Evolutionary conservation across 2,113 vertebrate genomes (phyloP).

Genomic region (Leptocoma aspasia): DNA sequence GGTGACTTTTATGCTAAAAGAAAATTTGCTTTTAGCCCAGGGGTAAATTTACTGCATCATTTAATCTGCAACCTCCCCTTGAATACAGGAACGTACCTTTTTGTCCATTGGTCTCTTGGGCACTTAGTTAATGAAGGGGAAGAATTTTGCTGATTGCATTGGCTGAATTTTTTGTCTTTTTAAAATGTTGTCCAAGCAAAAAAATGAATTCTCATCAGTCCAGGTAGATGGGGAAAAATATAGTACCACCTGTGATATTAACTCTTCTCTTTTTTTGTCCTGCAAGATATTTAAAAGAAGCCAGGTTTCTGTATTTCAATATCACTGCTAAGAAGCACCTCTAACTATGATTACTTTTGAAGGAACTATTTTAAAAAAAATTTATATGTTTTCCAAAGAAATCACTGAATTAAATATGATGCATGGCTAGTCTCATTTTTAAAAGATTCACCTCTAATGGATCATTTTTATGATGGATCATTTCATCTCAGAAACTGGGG

Average conservation of each 20-base stretch:
- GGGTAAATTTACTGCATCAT: neutral
- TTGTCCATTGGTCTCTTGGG: neutral
- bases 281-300: neutral
- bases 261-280: neutral
- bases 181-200: neutral
- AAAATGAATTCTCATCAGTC: neutral
- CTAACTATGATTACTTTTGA: neutral
- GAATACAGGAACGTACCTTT: neutral
- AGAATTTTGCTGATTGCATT: neutral
- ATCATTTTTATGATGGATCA: neutral
- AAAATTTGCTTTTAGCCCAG: neutral
- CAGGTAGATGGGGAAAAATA: neutral
- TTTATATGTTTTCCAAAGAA: neutral
- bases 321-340: neutral
- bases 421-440: neutral
- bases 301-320: neutral
- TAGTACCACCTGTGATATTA: neutral
- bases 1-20: neutral
- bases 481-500: neutral
- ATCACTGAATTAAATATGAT: neutral
- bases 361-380: neutral
- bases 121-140: slow-evolving; percentile 35
- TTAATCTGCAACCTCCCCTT: neutral
- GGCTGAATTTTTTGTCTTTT: neutral
- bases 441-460: neutral